Evolutionary conservation across 2,797 vertebrate genomes (phyloP).

Genomic region (Halcyon smyrnensis): DNA sequence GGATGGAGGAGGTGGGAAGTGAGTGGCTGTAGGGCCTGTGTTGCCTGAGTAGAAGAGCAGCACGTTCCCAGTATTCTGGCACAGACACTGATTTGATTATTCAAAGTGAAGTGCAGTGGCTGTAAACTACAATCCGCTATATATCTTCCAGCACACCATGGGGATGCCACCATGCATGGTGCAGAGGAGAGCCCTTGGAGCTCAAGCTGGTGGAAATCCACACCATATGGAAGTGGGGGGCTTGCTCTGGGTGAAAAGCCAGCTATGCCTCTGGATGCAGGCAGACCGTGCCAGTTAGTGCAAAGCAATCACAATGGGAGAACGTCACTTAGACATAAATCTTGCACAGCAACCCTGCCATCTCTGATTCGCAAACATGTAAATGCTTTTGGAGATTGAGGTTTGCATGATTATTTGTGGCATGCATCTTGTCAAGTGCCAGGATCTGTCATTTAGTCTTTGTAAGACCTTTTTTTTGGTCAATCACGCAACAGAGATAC

Average conservation of each 20-base stretch:
- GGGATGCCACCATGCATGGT: not conserved
- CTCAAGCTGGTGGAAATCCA: not conserved
- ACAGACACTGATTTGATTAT: not conserved
- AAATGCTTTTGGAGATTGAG: not conserved
- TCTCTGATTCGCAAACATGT: not conserved
- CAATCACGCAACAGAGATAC: not conserved
- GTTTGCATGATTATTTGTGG: not conserved
- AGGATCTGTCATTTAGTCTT: not conserved
- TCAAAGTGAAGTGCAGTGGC: not conserved
- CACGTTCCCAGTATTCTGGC: not conserved
- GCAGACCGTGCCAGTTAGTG: not conserved
- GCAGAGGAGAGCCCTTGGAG: not conserved
- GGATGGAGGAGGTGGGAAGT: not conserved
- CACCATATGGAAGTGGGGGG: rapidly evolving
- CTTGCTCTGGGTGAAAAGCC: not conserved
- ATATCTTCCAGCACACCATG: not conserved
- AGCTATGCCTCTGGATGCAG: not conserved
- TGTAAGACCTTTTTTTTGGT: not conserved
- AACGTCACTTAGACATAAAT: not conserved
- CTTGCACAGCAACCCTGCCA: not conserved
- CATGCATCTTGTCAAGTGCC: not conserved
- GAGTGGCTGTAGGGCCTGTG: not conserved
- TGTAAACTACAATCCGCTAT: not conserved
- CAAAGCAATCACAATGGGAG: not conserved
- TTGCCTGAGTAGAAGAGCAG: not conserved